Base-by-base conservation (phyloP, 92 coral and sea anemone species). In the Phenganax stokvisi region DNA sequence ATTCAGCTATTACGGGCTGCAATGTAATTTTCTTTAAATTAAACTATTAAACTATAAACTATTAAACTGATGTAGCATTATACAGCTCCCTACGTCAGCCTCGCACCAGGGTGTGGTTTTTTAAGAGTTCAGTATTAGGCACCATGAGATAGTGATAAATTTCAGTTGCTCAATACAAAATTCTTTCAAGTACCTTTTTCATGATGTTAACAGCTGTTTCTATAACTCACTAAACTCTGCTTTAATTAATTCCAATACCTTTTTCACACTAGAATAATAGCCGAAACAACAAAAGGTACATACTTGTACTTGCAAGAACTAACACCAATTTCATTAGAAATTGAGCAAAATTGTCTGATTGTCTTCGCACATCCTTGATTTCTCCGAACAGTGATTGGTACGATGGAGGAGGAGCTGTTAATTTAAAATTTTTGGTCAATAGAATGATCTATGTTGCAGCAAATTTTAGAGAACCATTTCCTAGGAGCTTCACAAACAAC, bases 221-320 rank as follows among this genome's bases (percentile, higher is more conserved):
- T 61, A 61, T 0, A 37, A 37, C 47, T 61, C 25, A 61, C 25
- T 61, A 15, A 12, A 68, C 30, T 29, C n/a, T 37, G 47, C 5
- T 37, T 37, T 37, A 37, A 2, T 1, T 37, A 37, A 37, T 37
- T 5, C 47, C 47, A 37, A 1, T 37, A 37, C 5, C 5, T 37
- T 37, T 1, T 1, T 37, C 47, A 37, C 2, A 37, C 47, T 37
- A 37, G 47, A 37, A 37, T 37, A 37, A 37, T 37, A 37, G 47
- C 47, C 47, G 5, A 37, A 37, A 37, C 47, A 37, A 68, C 30
- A 8, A 68, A 30, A 5, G 12, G 9, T 6, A 88, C 97, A 86
- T 89, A 93, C 98, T 92, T 62, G 98, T 93, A 81, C 97, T 90
- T 71, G 83, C 90, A 57, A 93, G 91, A 76, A 93, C 90, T 20